Conservation (phyloP, 1,140 invertebrate species). For the Drosophila teissieri region DNA sequence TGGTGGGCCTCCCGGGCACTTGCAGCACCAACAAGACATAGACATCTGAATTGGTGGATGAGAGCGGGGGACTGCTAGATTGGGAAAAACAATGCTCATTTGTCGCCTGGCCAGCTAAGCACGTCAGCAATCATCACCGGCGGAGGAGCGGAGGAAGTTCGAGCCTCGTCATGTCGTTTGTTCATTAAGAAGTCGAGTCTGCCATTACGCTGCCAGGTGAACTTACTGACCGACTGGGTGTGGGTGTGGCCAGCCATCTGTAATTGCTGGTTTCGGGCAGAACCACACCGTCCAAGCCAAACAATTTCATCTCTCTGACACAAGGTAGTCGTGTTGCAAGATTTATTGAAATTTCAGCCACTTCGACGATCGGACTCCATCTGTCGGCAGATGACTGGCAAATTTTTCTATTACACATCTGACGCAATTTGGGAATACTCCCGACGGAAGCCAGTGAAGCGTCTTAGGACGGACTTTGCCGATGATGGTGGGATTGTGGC, state of each 20-base stretch:
- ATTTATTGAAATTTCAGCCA: constrained; percentile 41
- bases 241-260: constrained; percentile 51
- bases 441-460: constrained; percentile 44
- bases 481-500: constrained; percentile 7
- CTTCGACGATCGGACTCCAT: constrained; percentile 7
- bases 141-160: not conserved
- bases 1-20: constrained; percentile 15
- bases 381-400: constrained; percentile 55
- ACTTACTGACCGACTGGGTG: constrained; percentile 27
- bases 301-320: constrained; percentile 24
- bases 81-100: constrained; percentile 59
- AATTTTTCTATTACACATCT: constrained; percentile 26
- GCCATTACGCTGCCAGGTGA: constrained; percentile 50
- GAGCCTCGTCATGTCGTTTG: constrained; percentile 61
- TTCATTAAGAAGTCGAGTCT: constrained; percentile 67
- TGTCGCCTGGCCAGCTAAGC: constrained; percentile 42
- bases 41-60: constrained; percentile 8
- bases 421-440: constrained; percentile 49
- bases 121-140: constrained; percentile 20
- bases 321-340: constrained; percentile 12
- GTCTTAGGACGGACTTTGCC: constrained; percentile 24
- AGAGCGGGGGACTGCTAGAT: constrained; percentile 4
- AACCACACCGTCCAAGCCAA: constrained; percentile 36
- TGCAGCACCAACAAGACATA: constrained; percentile 13
- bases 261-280: constrained; percentile 58